Conservation (phyloP, 2,113 vertebrate species). For the Mormyrus lacerda region DNA sequence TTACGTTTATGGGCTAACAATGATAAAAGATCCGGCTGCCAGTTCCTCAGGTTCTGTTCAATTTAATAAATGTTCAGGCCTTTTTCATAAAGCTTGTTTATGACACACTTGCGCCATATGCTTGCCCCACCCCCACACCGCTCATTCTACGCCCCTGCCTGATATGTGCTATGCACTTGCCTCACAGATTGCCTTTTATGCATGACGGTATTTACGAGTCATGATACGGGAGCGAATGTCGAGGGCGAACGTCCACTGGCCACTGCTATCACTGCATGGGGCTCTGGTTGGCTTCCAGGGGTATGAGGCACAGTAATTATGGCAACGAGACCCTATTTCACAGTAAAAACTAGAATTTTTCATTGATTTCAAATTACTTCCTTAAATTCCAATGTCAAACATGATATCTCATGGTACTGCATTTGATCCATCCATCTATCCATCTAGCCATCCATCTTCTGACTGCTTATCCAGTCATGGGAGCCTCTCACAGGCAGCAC, state of each 20-base stretch:
- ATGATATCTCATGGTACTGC: not conserved
- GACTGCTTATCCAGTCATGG: not conserved
- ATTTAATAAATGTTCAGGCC: constrained; percentile 68
- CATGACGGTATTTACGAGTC: constrained; percentile 60
- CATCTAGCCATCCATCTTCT: not conserved
- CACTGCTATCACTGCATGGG: not conserved
- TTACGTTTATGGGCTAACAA: constrained; percentile 33
- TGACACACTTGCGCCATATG: constrained; percentile 54
- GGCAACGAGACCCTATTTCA: not conserved
- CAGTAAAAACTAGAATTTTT: not conserved
- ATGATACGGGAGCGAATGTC: constrained; percentile 58
- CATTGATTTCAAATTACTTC: not conserved
- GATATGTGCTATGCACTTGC: constrained; percentile 53
- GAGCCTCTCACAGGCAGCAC: not conserved
- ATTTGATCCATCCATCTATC: not conserved
- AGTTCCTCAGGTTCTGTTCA: constrained; percentile 55
- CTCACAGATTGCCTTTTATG: constrained; percentile 60
- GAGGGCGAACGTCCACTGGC: constrained; percentile 55
- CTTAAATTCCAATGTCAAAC: not conserved
- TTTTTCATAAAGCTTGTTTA: constrained; percentile 66
- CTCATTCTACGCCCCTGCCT: constrained; percentile 39
- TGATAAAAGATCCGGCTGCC: constrained; percentile 31
- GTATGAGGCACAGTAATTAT: not conserved
- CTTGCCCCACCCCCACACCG: constrained; percentile 35
- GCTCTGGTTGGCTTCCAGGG: not conserved